phyloP scores from a whole-genome alignment of 1,140 invertebrate species.

The Pararge aegeria region DNA sequence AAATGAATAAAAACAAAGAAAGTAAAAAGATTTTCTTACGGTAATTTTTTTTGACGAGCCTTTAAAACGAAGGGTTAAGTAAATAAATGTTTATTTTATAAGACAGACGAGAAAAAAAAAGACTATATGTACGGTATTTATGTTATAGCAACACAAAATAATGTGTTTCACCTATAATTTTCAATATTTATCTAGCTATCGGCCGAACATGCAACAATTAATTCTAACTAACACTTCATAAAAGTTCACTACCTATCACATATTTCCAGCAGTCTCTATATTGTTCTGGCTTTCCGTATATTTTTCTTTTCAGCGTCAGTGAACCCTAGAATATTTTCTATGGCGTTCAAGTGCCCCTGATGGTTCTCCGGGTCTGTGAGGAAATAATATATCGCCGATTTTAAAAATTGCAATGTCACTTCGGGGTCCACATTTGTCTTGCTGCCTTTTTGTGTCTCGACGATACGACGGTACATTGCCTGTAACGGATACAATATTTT shows the following conservation, averaged over 20 bases:
- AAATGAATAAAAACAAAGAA: too few species aligned
- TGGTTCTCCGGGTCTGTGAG: constrained; percentile 92
- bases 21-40: too few species aligned
- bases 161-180: constrained; percentile 38
- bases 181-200: constrained; percentile 32
- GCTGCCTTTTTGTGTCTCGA: constrained; percentile 85
- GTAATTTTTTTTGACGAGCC: too few species aligned
- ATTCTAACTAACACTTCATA: constrained; percentile 40
- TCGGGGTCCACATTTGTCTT: constrained; percentile 88
- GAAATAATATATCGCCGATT: constrained; percentile 94
- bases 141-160: constrained; percentile 27
- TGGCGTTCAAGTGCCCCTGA: constrained; percentile 90
- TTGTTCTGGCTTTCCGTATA: constrained; percentile 83
- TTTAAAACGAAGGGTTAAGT: too few species aligned
- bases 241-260: constrained; percentile 64
- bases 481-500: constrained; percentile 66
- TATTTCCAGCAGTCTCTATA: constrained; percentile 64
- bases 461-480: constrained; percentile 90
- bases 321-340: constrained; percentile 92
- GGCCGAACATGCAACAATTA: constrained; percentile 52
- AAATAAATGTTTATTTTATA: too few species aligned
- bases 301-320: constrained; percentile 86
- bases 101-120: too few species aligned
- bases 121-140: constrained; percentile 3
- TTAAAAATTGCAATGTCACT: constrained; percentile 92